Evolutionary conservation across 37 sponge, comb jelly and placozoan genomes (phyloP).

Genomic region (Hexactinellida sp.): DNA sequence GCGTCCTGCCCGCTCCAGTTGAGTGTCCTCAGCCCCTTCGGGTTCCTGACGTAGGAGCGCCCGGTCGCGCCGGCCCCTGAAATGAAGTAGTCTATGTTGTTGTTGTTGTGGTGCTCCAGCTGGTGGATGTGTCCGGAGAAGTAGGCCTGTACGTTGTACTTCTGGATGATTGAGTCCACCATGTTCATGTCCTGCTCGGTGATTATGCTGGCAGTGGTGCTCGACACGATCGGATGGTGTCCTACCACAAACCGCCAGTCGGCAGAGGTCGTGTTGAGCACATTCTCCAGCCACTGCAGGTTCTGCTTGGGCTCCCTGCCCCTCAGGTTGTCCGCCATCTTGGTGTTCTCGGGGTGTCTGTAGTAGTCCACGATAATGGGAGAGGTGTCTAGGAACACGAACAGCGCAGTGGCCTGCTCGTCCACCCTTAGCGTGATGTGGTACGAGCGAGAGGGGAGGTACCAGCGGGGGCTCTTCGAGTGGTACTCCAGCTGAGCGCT

Average conservation of each 20-base stretch:
- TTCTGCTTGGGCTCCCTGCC: neutral
- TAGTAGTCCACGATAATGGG: constrained; percentile 18
- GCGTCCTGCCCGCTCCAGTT: constrained; percentile 15
- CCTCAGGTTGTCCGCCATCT: constrained; percentile 15
- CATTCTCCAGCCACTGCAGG: constrained; percentile 19
- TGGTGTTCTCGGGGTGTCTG: constrained; percentile 15
- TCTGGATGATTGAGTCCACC: constrained; percentile 12
- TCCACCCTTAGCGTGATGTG: neutral
- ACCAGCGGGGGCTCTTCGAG: constrained; percentile 15
- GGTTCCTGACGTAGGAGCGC: constrained; percentile 13
- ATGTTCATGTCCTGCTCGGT: constrained; percentile 16
- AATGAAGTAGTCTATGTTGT: constrained; percentile 27
- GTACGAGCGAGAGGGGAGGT: constrained; percentile 20
- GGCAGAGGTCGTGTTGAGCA: neutral
- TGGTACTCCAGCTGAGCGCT: constrained; percentile 25
- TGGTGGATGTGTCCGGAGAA: constrained; percentile 26
- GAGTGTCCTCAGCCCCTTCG: neutral
- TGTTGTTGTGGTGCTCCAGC: constrained; percentile 13
- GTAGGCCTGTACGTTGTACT: constrained; percentile 17
- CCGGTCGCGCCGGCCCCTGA: constrained; percentile 25
- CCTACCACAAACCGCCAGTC: constrained; percentile 24
- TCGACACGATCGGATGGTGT: constrained; percentile 23
- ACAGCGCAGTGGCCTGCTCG: constrained; percentile 1
- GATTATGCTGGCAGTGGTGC: neutral
- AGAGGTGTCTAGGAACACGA: constrained; percentile 25